A percentile compares a stretch with the other conserved stretches of the same genome.
These are phyloP conservation scores for Varanus salvator DNA, from an alignment of 2,113 vertebrate genomes.

Conservation along the genomic window DNA sequence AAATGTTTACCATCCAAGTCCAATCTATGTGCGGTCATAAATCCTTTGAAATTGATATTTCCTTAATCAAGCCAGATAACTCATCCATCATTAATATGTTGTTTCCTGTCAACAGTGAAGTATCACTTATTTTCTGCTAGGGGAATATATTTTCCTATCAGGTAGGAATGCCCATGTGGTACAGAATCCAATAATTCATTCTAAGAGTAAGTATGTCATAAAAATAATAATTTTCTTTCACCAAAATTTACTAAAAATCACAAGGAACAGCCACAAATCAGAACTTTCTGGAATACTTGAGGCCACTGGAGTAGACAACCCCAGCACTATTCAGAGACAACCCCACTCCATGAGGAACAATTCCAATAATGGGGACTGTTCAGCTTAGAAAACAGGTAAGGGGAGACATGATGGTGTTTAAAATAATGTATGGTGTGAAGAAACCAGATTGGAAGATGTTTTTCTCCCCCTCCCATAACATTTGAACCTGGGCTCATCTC, in stretches of 20 bases:
- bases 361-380: too few species aligned
- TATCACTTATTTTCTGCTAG: neutral
- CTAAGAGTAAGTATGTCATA: neutral
- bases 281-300: neutral
- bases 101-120: slow-evolving; percentile 11
- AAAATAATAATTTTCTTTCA: neutral
- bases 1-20: neutral
- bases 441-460: too few species aligned
- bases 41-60: slow-evolving; percentile 26
- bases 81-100: slow-evolving; percentile 28
- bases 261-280: neutral
- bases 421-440: too few species aligned
- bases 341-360: too few species aligned
- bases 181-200: neutral
- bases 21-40: slow-evolving; percentile 2
- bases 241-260: neutral
- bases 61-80: slow-evolving; percentile 14
- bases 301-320: too few species aligned
- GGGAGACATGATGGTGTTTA: too few species aligned
- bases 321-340: too few species aligned
- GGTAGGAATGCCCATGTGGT: neutral
- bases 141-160: slow-evolving; percentile 28
- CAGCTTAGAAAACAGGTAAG: too few species aligned
- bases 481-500: too few species aligned
- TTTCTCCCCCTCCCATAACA: too few species aligned